Evolutionary conservation across 1,140 invertebrate genomes (phyloP), one percentile per base, ranked within the genome.

Genomic region (Pemphigus obesinymphae): DNA sequence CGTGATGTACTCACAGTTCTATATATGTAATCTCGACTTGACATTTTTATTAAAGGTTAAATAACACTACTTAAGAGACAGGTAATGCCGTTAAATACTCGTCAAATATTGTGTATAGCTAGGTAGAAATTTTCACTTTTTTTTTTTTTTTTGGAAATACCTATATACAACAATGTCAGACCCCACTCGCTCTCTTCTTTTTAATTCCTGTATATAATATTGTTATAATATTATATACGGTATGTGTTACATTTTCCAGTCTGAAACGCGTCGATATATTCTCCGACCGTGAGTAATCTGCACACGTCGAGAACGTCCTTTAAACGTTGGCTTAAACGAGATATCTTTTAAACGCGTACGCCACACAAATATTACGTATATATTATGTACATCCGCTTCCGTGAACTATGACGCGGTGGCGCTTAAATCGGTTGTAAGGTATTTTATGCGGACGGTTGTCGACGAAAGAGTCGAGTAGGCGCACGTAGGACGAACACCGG

Each of bases 401-500:
- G 23, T 70, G 34, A 13, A 26, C 29, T 43, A 43, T 70, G n/a
- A 13, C 29, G 1, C 20, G 61, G n/a, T 70, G 68, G 68, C 68
- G 68, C 68, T 40, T 70, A 70, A 70, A 40, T 70, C 13, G 37
- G 23, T 31, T 15, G 58, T 26, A 10, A 20, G 29, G 31, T 63
- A 61, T 29, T 63, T 63, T 63, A 58, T 29, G n/a, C 3, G 23
- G n/a, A n/a, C n/a, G n/a, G n/a, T n/a, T 13, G 17, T 23, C 70
- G 26, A 20, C 37, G 45, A 31, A 5, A 10, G 26, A 70, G 31
- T 58, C 34, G 55, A 80, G 76, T 61, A 63, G 76, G 76, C 23
- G 76, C 76, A 26, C 37, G 76, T 80, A 45, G 76, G 76, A 80
- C 34, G 76, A 80, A 73, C 66, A 23, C 31, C 31, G 43, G 37